Conservation (phyloP, 2,888 invertebrate genomes). For the Nematopogon swammerdamellus region DNA sequence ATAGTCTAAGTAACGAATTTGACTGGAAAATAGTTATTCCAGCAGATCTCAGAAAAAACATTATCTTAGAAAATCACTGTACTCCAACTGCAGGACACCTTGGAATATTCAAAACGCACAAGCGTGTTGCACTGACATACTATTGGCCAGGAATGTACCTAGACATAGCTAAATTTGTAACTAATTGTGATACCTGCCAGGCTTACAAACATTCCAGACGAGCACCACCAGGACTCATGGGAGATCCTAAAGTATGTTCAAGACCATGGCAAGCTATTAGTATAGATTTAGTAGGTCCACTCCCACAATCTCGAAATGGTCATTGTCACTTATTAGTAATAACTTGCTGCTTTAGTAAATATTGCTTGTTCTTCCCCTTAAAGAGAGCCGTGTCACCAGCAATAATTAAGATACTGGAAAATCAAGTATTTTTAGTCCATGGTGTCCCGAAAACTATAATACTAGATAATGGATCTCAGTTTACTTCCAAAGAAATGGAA, state of each 20-base stretch:
- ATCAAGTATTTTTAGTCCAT: too few relatives aligned
- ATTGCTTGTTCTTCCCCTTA: too few relatives aligned
- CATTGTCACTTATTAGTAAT: too few relatives aligned
- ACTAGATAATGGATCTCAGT: conserved; percentile 6
- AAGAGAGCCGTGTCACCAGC: too few relatives aligned
- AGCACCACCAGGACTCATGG: conserved; percentile 12
- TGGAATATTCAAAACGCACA: conserved; percentile 14
- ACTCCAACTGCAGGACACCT: conserved; percentile 12
- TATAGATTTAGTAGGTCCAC: conserved; percentile 8
- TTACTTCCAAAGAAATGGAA: conserved; percentile 3
- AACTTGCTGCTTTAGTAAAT: too few relatives aligned
- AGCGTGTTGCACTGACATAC: conserved; percentile 10
- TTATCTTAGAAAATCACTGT: neutral
- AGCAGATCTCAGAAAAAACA: too few relatives aligned
- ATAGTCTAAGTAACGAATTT: too few relatives aligned
- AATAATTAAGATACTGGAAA: too few relatives aligned
- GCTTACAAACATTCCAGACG: conserved; percentile 9
- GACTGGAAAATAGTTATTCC: too few relatives aligned
- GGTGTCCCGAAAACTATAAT: neutral
- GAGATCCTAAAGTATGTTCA: conserved; percentile 12
- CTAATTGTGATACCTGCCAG: conserved; percentile 10
- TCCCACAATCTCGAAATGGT: too few relatives aligned
- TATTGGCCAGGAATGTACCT: conserved; percentile 13
- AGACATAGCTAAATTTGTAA: conserved; percentile 10
- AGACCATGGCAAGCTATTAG: conserved; percentile 15